Evolutionary conservation across 2,113 vertebrate species (phyloP).

Genomic region (Proteles cristata): DNA sequence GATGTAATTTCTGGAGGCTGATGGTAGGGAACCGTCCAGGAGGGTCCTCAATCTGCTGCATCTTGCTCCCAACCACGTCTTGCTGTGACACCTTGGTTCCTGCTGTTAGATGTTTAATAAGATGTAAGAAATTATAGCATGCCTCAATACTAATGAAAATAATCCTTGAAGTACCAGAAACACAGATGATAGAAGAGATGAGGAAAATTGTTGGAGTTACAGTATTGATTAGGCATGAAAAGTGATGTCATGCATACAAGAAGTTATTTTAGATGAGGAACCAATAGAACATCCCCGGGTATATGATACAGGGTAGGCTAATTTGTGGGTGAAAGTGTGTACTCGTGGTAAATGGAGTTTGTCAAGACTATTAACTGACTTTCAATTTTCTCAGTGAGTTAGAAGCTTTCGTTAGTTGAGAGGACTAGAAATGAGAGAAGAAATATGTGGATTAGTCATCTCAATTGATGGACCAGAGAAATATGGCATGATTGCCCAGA

Average conservation of each 20-base stretch:
- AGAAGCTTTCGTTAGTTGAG: background rate
- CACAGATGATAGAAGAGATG: background rate
- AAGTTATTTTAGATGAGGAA: background rate
- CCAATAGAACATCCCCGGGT: background rate
- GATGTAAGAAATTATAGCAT: background rate
- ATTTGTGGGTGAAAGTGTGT: background rate
- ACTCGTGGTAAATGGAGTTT: background rate
- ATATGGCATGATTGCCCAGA: background rate
- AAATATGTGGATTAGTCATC: background rate
- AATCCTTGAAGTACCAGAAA: background rate
- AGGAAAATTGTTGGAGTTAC: background rate
- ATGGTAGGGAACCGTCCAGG: background rate
- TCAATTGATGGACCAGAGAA: background rate
- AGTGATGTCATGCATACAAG: background rate
- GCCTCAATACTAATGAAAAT: background rate
- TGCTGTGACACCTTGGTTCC: background rate
- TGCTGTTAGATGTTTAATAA: background rate
- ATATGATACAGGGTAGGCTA: background rate
- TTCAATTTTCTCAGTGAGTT: constrained; percentile 5
- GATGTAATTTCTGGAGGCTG: background rate
- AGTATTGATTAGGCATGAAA: background rate
- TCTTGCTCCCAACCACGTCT: background rate
- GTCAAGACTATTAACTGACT: background rate
- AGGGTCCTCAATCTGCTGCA: background rate
- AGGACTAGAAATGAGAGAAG: background rate